Conservation (phyloP, 2,888 invertebrate genomes). For the Syrista parreyssii region DNA sequence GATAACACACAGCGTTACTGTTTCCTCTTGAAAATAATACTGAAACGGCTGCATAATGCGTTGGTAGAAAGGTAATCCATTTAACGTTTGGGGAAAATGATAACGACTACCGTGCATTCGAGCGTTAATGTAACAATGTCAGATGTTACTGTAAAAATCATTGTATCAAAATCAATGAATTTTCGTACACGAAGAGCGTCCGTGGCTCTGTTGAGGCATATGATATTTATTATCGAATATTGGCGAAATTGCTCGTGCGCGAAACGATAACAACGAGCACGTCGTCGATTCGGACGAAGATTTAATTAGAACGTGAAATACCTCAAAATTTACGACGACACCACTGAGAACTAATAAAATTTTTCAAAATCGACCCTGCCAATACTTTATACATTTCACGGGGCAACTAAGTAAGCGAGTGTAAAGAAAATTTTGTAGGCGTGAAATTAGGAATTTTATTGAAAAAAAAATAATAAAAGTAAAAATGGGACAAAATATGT, state of each 20-base stretch:
- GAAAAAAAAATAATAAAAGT: background rate
- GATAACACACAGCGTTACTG: background rate
- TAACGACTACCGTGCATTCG: slow-evolving; percentile 37
- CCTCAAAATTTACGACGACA: background rate
- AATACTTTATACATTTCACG: background rate
- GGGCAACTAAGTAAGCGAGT: background rate
- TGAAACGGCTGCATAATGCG: background rate
- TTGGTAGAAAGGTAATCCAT: background rate
- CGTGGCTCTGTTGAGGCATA: background rate
- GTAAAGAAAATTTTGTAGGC: background rate
- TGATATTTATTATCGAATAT: background rate
- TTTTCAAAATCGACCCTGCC: background rate
- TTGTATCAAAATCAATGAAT: slow-evolving; percentile 29
- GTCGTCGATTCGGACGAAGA: background rate
- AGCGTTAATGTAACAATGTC: slow-evolving; percentile 47
- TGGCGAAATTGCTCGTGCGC: background rate
- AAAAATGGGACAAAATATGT: background rate
- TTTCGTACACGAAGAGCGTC: background rate
- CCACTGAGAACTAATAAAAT: background rate
- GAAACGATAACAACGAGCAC: background rate
- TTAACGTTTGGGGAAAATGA: slow-evolving; percentile 39
- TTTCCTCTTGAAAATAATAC: background rate
- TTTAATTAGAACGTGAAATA: background rate
- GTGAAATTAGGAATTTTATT: background rate
- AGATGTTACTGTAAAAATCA: slow-evolving; percentile 39